A percentile compares a stretch with the other conserved stretches of the same genome.
Conservation (phyloP, 2,888 invertebrate genomes). For the Colostygia pectinataria region DNA sequence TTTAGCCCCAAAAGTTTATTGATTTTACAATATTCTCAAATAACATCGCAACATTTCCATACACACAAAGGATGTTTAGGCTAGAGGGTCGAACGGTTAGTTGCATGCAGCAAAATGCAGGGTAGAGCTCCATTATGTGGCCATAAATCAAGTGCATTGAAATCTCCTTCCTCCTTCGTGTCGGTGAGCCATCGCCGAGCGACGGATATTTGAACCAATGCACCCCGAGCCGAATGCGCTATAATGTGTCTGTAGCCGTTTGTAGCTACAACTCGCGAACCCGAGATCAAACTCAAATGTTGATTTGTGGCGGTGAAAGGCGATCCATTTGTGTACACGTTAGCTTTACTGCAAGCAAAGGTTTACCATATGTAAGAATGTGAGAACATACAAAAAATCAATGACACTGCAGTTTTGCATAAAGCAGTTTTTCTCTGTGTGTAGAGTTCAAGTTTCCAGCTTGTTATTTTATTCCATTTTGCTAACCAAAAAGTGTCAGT, state of each 20-base stretch:
- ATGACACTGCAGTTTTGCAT: too few species aligned
- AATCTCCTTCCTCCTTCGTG: constrained; percentile 79
- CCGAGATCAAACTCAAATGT: constrained; percentile 32
- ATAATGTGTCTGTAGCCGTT: constrained; percentile 36
- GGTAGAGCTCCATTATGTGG: constrained; percentile 70
- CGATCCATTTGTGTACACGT: constrained; percentile 22
- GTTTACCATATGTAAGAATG: too few species aligned
- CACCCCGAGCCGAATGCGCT: constrained; percentile 41
- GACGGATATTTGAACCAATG: constrained; percentile 72
- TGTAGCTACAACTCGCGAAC: constrained; percentile 32
- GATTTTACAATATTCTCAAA: constrained; percentile 14
- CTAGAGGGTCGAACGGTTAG: constrained; percentile 50
- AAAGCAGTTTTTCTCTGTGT: too few species aligned
- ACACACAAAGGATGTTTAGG: constrained; percentile 51
- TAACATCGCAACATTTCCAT: constrained; percentile 40
- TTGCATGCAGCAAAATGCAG: constrained; percentile 73
- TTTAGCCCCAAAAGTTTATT: not conserved
- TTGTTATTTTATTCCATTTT: too few species aligned
- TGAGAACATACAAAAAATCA: too few species aligned
- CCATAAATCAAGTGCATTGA: constrained; percentile 79
- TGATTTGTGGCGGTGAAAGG: constrained; percentile 30
- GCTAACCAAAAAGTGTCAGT: too few species aligned
- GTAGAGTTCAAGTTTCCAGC: too few species aligned
- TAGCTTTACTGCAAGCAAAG: not conserved
- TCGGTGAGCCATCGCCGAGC: constrained; percentile 67